These are phyloP conservation scores for Tribolium castaneum DNA, from an alignment of 1,140 invertebrate genomes.

Conservation along the genomic window DNA sequence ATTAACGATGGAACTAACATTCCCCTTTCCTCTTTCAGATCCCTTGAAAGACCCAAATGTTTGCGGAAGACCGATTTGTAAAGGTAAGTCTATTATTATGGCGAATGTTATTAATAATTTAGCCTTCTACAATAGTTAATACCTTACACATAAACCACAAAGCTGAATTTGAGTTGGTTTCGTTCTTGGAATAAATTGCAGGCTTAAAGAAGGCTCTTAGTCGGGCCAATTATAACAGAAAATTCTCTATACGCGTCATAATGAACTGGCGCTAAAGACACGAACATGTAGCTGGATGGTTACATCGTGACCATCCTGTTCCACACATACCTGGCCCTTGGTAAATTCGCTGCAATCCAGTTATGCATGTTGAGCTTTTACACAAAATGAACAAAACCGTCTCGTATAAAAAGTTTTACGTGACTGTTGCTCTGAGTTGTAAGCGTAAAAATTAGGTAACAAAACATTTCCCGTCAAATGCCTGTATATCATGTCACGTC, in stretches of 20 bases:
- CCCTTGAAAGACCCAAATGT: constrained; percentile 74
- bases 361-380: constrained; percentile 28
- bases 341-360: constrained; percentile 3
- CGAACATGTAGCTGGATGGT: neutral
- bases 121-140: constrained; percentile 30
- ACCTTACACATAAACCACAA: constrained; percentile 30
- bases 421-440: constrained; percentile 31
- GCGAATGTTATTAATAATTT: constrained; percentile 33
- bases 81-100: constrained; percentile 63
- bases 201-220: constrained; percentile 23
- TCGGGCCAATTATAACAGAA: constrained; percentile 17
- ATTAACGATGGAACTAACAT: constrained; percentile 17
- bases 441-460: constrained; percentile 34
- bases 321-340: neutral
- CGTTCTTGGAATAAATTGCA: constrained; percentile 20
- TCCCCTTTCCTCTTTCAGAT: constrained; percentile 64
- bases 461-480: constrained; percentile 36
- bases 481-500: constrained; percentile 36
- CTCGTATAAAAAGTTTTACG: constrained; percentile 35
- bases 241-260: constrained; percentile 2
- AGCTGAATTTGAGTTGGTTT: constrained; percentile 27
- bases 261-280: neutral
- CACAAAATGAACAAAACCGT: constrained; percentile 21
- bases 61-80: constrained; percentile 73
- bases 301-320: neutral